Evolutionary conservation across 1,140 invertebrate species (phyloP), one percentile per base, ranked within the genome.

Genomic region (Aradophagus sp.): DNA sequence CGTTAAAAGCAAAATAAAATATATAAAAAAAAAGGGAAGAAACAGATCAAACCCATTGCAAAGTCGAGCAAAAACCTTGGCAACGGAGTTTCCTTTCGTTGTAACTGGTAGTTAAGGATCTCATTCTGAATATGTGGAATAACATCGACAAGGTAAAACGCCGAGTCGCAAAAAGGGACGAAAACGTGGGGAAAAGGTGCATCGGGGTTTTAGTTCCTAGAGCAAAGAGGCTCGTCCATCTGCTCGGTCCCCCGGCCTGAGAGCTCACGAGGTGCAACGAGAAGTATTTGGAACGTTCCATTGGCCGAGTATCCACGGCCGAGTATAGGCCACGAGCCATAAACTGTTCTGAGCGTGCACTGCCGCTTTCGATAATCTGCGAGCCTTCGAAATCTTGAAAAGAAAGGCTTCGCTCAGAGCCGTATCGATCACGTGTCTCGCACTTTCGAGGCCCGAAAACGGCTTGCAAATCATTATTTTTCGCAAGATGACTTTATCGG

Each of bases 251-350:
- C 55, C 19, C 66, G 66, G 62, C 62, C 56, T 69, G 48, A 62
- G 50, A 41, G 50, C 44, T 71, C 69, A 79, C 76, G 71, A 76
- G 70, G 77, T 74, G 75, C 65, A 77, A 77, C 78, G 80, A 80
- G 75, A 82, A 84, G 80, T 82, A 84, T 82, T 84, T 77, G 78
- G 82, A 80, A 82, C 82, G 82, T 82, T 82, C 82, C 80, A 81
- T 77, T 83, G 81, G 81, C 80, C 80, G 81, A 83, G 80, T 83
- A 80, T 81, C 69, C 74, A 73, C 67, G 45, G 52, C 72, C 70
- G 78, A 76, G 77, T 73, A 77, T 69, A 73, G 74, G 77, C 74
- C 75, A 79, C 72, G 75, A 77, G 78, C 77, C 76, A 77, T 78
- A 80, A 82, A 82, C 73, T 72, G 71, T 77, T 72, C 61, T 75